Conservation (phyloP, 1,140 invertebrate genomes). For the Drosophila asahinai region DNA sequence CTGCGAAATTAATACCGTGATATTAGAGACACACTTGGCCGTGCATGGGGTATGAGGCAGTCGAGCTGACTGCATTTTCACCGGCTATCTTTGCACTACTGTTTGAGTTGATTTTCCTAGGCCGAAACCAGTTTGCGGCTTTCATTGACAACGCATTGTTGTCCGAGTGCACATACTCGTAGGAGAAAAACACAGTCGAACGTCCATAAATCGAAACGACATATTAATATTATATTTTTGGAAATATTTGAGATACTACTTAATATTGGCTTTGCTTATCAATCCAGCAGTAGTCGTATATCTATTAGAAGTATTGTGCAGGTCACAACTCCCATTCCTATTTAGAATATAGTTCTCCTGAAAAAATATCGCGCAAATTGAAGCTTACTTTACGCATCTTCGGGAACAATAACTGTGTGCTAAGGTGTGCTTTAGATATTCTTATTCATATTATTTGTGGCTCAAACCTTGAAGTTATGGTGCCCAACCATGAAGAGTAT, state of each 20-base stretch:
- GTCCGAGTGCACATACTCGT: constrained; percentile 29
- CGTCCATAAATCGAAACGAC: neutral
- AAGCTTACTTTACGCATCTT: no score
- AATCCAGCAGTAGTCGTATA: no score
- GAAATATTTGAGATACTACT: no score
- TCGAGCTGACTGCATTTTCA: constrained; percentile 36
- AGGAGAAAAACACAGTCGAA: constrained; percentile 15
- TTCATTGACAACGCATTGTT: constrained; percentile 62
- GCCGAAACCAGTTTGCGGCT: constrained; percentile 60
- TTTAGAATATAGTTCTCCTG: no score
- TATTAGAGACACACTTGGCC: constrained; percentile 11
- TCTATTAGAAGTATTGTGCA: no score
- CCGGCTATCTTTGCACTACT: constrained; percentile 26
- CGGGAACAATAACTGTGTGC: no score
- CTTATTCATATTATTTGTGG: neutral
- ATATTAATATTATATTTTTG: neutral
- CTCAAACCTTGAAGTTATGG: no score
- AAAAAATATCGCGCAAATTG: no score
- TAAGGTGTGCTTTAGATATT: no score
- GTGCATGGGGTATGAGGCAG: constrained; percentile 24
- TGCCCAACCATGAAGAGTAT: neutral
- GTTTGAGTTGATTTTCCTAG: constrained; percentile 42
- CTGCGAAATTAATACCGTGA: constrained; percentile 19
- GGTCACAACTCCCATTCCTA: no score
- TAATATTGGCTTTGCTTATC: no score